Evolutionary conservation across 2,888 invertebrate genomes (phyloP), one percentile per base, ranked within the genome.

Genomic region (Tenthredo amoena): DNA sequence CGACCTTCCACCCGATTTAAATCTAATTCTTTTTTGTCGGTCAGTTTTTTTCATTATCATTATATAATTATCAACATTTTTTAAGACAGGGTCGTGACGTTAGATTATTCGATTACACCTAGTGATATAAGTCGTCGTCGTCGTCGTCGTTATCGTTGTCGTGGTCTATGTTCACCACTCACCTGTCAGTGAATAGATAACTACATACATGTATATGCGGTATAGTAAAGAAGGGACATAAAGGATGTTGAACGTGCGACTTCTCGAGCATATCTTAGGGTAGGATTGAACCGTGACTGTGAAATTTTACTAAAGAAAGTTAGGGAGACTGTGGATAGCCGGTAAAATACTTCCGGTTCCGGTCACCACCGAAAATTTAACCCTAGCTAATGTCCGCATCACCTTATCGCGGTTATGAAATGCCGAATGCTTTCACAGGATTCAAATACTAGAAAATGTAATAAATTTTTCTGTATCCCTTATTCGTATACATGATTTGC

Each of bases 301-400:
- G 50, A 71, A 65, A 83, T 83, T 65, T 68, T 37, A 31, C 40
- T 9, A 18, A 26, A 40, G 81, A 62, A 58, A 50, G 9, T 81
- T 62, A 18, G n/a, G 15, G 37, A 62, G 31, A 3, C 81, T 12
- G 12, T 21, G 21, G 21, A 81, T 21, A 71, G 68, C 83, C 83
- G 83, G 83, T 83, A 83, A 83, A 83, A 68, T 43, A 83, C 83
- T 83, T 83, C 83, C 83, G 83, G 34, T 83, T 83, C 83, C 83
- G 83, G 83, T 68, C 68, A 71, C 31, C 71, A 83, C 68, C 47
- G 34, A 21, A n/a, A 65, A 68, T 83, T 83, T 68, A 83, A 83
- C 83, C 71, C 37, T 18, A 34, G 9, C 37, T 50, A 31, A 77
- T 55, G 77, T 55, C 77, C 31, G 10, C 10, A 10, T 1, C 21